Evolutionary conservation across 2,113 vertebrate species (phyloP).

Genomic region (Eubucco bourcierii): DNA sequence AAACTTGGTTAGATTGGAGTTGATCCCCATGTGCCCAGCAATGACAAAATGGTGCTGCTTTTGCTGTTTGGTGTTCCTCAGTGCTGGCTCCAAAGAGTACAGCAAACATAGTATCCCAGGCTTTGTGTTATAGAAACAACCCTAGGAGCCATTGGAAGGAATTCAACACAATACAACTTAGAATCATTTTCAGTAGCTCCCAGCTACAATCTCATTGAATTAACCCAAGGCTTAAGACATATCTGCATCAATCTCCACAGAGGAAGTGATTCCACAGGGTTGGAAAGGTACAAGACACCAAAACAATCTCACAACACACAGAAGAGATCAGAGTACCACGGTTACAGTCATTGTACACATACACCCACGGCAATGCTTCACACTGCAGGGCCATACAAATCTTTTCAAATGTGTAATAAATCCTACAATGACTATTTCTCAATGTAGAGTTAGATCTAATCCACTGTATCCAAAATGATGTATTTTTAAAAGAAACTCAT

Average conservation of each 20-base stretch:
- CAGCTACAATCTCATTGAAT: background rate
- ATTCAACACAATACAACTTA: background rate
- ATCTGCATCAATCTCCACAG: background rate
- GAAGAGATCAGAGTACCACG: background rate
- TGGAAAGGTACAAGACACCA: background rate
- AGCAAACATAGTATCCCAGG: background rate
- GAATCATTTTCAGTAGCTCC: background rate
- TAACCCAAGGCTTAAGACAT: background rate
- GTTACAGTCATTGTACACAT: background rate
- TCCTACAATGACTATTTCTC: background rate
- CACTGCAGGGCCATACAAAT: background rate
- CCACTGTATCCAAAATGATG: background rate
- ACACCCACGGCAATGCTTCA: background rate
- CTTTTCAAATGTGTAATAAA: background rate
- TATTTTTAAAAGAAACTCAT: background rate
- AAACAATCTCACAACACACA: background rate
- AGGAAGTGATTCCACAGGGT: background rate
- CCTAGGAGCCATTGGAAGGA: background rate
- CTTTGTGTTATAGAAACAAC: background rate
- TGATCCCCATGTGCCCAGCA: slow-evolving; percentile 73
- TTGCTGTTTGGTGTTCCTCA: background rate
- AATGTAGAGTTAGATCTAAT: background rate
- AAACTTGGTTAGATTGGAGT: slow-evolving; percentile 72
- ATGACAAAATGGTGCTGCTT: slow-evolving; percentile 24
- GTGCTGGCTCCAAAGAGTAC: background rate